Conservation (phyloP, 2,797 vertebrate species). For the Sarcophilus harrisii region DNA sequence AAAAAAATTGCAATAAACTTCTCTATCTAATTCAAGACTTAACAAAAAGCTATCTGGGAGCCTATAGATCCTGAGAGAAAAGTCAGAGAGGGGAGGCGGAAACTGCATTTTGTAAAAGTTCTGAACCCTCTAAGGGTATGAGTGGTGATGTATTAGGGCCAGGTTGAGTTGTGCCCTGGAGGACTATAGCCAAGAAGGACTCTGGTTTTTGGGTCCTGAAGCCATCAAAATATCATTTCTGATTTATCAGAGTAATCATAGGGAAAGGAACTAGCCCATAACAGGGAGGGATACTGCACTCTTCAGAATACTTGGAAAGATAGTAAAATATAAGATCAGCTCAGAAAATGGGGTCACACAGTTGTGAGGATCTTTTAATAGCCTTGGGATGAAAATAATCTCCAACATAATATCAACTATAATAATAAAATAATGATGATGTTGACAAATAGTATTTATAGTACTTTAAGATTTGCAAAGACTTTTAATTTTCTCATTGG, state of each 20-base stretch:
- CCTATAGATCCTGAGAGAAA: background rate
- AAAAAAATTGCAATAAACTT: background rate
- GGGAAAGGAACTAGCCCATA: too few species aligned
- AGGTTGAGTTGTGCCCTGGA: background rate
- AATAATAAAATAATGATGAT: background rate
- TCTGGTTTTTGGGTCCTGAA: background rate
- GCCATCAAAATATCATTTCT: background rate
- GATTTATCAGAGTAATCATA: background rate
- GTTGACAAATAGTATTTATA: background rate
- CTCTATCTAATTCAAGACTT: background rate
- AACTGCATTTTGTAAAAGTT: background rate
- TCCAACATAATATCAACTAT: background rate
- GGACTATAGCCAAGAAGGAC: background rate
- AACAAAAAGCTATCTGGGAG: background rate
- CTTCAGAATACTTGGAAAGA: background rate
- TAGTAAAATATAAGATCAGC: background rate
- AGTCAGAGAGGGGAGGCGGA: background rate
- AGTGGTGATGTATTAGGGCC: background rate
- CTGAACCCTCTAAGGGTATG: background rate
- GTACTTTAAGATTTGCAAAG: background rate
- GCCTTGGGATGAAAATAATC: background rate
- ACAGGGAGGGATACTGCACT: background rate
- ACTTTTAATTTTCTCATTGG: background rate
- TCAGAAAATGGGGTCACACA: background rate
- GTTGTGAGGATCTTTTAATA: background rate